Evolutionary conservation across 2,797 vertebrate species (phyloP).

Genomic region (Phalanger gymnotis): DNA sequence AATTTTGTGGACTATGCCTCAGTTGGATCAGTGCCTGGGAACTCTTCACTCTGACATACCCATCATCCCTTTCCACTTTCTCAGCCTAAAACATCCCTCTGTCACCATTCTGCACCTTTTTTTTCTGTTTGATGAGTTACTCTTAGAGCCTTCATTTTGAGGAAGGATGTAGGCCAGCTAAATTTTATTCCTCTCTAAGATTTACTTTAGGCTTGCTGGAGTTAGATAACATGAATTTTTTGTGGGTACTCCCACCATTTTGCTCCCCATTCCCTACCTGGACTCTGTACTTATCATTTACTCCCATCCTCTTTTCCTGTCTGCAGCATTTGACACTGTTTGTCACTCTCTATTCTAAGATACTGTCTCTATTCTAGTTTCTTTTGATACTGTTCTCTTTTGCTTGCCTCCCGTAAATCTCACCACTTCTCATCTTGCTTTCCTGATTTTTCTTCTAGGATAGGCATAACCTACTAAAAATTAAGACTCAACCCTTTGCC

Average conservation of each 20-base stretch:
- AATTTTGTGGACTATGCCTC: too few species aligned
- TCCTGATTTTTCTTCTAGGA: background rate
- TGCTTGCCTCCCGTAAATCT: background rate
- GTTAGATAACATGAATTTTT: background rate
- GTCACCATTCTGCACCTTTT: too few species aligned
- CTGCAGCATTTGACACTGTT: background rate
- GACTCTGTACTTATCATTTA: background rate
- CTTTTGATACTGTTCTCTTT: background rate
- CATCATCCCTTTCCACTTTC: background rate
- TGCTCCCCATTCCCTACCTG: background rate
- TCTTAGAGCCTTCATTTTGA: background rate
- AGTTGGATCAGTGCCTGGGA: too few species aligned
- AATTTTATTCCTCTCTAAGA: background rate
- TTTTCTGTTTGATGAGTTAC: too few species aligned
- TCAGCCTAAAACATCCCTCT: background rate
- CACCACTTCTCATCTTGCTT: background rate
- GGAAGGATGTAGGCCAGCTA: background rate
- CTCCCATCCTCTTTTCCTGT: background rate
- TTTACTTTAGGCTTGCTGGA: background rate
- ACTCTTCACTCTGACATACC: too few species aligned
- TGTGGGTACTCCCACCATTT: background rate
- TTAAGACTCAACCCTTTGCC: background rate
- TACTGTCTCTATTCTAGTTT: background rate
- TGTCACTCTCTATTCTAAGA: background rate
- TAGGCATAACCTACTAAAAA: background rate